Base-by-base conservation (phyloP, 1,140 invertebrate genomes). In the Drosophila burlai region DNA sequence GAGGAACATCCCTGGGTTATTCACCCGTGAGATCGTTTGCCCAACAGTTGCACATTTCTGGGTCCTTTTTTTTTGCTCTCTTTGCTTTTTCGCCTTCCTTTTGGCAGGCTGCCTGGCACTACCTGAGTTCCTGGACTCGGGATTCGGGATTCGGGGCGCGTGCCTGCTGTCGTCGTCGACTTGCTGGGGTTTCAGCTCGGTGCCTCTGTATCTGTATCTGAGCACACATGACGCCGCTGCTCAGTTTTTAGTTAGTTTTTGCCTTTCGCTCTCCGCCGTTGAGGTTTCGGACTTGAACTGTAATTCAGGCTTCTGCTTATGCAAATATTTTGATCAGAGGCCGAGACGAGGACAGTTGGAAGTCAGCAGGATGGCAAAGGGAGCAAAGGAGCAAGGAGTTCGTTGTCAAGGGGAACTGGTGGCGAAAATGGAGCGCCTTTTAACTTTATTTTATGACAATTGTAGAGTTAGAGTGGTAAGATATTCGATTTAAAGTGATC, bases 161-260 rank as follows among this genome's bases (percentile, higher is more conserved):
- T 91, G 87, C 87, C 87, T 83, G 87, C 87, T 91, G 87, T 91
- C 87, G 87, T 91, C 72, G 60, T 55, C 42, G 45, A 58, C 50
- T 55, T 74, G n/a, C 57, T 43, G 59, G 75, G 58, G 58, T 50
- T 58, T 68, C 54, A 40, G 62, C 63, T 55, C 50, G 45, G 21
- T 71, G 63, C 24, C 10, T 60, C 61, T 29, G 31, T 43, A 60
- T 66, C 45, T 59, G 62, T 57, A 54, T 72, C 58, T 74, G 67
- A 58, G 67, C 64, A 72, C 85, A 89, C 79, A 89, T 89, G 85
- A 89, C 85, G 85, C 85, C 85, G 85, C n/a, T n/a, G n/a, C n/a
- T n/a, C n/a, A n/a, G n/a, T n/a, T n/a, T n/a, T n/a, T n/a, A n/a
- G n/a, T n/a, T 45, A 34, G 18, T 57, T 29, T 59, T 31, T 26